Conservation (phyloP, 2,888 invertebrate species). For the Acrobasis suavella region DNA sequence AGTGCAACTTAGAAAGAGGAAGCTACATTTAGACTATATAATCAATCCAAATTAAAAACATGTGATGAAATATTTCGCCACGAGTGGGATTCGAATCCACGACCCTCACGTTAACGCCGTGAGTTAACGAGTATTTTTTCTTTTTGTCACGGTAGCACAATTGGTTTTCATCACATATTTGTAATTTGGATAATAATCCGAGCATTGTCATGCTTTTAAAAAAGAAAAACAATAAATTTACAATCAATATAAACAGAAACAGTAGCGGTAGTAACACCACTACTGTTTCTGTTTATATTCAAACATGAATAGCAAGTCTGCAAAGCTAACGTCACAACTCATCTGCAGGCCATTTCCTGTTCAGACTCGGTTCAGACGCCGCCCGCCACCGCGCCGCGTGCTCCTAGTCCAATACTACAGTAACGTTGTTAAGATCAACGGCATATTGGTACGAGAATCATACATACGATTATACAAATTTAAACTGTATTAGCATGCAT, state of each 20-base stretch:
- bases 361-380: constrained; percentile 64
- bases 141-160: too few relatives aligned
- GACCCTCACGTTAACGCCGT: too few relatives aligned
- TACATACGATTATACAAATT: neutral
- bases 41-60: too few relatives aligned
- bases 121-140: too few relatives aligned
- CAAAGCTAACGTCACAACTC: constrained; percentile 57
- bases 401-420: constrained; percentile 6
- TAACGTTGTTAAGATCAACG: constrained; percentile 12
- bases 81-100: too few relatives aligned
- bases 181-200: too few relatives aligned
- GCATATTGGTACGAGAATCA: neutral
- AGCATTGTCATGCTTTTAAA: too few relatives aligned
- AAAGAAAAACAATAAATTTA: too few relatives aligned
- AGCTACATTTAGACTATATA: neutral
- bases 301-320: constrained; percentile 29
- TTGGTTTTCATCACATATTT: too few relatives aligned
- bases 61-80: too few relatives aligned
- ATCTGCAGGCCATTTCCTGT: constrained; percentile 74
- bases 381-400: constrained; percentile 40
- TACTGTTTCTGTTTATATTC: too few relatives aligned
- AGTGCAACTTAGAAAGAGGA: neutral
- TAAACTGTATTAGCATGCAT: too few relatives aligned
- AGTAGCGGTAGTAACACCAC: constrained; percentile 3
- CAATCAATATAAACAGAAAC: constrained; percentile 11